These are phyloP conservation scores for Taxidea taxus DNA, from an alignment of 2,113 vertebrate species.

Conservation along the genomic window DNA sequence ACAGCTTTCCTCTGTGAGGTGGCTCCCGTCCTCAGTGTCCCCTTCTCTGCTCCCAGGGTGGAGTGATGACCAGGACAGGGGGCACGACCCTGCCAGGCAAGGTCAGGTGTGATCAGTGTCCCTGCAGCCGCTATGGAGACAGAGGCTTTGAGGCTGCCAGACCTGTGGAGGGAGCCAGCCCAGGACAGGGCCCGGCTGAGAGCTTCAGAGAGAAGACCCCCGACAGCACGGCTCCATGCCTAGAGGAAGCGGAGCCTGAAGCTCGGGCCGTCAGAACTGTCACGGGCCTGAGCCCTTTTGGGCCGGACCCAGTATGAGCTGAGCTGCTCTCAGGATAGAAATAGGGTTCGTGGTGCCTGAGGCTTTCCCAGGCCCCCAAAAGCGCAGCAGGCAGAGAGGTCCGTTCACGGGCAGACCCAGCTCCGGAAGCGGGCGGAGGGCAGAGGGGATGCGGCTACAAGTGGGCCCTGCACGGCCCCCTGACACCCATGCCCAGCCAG, in stretches of 20 bases:
- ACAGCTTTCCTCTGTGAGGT: not conserved
- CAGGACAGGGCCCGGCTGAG: not conserved
- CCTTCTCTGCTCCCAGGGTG: not conserved
- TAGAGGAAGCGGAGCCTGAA: not conserved
- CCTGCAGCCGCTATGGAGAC: too few relatives aligned
- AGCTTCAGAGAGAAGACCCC: not conserved
- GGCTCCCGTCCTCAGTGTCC: not conserved
- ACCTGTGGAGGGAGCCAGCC: not conserved
- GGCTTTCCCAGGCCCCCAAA: not conserved
- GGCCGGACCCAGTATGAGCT: not conserved
- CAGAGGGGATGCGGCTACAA: too few relatives aligned
- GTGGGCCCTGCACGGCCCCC: accelerated
- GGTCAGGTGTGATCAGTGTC: too few relatives aligned
- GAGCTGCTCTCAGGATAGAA: not conserved
- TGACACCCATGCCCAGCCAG: not conserved
- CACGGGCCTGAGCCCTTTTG: not conserved
- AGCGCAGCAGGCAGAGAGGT: not conserved
- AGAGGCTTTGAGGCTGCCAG: not conserved
- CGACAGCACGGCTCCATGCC: accelerated
- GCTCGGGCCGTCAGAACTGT: not conserved
- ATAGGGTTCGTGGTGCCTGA: not conserved
- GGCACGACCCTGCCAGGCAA: not conserved
- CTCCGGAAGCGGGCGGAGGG: not conserved
- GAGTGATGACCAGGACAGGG: not conserved
- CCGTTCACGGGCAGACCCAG: not conserved